Percentiles rank a stretch among this genome's conserved stretches.
Conservation (phyloP, 1,140 invertebrate genomes). For the Galleria mellonella region DNA sequence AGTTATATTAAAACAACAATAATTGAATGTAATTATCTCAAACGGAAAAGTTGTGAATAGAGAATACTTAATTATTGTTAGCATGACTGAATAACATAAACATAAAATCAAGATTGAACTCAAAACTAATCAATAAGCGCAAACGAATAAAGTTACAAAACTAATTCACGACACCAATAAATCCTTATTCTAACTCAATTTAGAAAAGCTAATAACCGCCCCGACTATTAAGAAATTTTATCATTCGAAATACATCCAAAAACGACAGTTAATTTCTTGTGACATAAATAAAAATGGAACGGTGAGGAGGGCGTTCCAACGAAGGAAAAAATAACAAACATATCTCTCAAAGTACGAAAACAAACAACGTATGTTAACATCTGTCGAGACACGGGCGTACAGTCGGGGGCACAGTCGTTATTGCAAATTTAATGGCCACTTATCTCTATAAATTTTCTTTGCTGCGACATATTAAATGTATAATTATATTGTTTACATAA, state of each 20-base stretch:
- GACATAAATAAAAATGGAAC: conserved; percentile 65
- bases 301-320: conserved; percentile 28
- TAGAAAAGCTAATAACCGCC: conserved; percentile 23
- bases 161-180: conserved; percentile 1
- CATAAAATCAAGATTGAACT: neutral
- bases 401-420: conserved; percentile 4
- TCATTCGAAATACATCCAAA: conserved; percentile 28
- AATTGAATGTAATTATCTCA: too few relatives aligned
- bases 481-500: too few relatives aligned
- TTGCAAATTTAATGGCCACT: neutral
- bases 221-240: conserved; percentile 46
- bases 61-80: too few relatives aligned
- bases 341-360: conserved; percentile 66
- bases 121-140: neutral
- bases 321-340: conserved; percentile 61
- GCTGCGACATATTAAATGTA: too few relatives aligned
- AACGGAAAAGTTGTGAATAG: too few relatives aligned
- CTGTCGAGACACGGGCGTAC: conserved; percentile 56
- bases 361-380: conserved; percentile 71
- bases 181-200: neutral
- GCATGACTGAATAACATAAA: too few relatives aligned
- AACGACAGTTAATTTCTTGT: conserved; percentile 55
- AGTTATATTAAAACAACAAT: too few relatives aligned
- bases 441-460: too few relatives aligned
- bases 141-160: conserved; percentile 11